Percentiles rank a stretch among this genome's conserved stretches.
Evolutionary conservation across 2,113 vertebrate genomes (phyloP).

Genomic region (Platichthys stellatus): DNA sequence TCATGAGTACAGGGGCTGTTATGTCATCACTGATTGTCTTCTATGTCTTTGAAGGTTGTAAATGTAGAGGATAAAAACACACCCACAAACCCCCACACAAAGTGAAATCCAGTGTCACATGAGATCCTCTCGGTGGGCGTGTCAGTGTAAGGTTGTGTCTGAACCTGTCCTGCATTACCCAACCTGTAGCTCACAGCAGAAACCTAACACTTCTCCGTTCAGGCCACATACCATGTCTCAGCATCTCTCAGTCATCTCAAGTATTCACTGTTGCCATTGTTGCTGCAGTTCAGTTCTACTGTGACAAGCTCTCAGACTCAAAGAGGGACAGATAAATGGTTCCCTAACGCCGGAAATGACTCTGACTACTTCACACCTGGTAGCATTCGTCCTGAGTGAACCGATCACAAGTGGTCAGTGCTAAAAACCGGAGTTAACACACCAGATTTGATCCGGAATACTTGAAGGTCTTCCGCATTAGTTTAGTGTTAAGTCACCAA

Average conservation of each 20-base stretch:
- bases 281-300: not conserved
- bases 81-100: not conserved
- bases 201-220: not conserved
- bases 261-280: constrained; percentile 18
- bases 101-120: not conserved
- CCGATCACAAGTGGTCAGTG: too few relatives aligned
- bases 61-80: not conserved
- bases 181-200: constrained; percentile 13
- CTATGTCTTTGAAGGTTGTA: not conserved
- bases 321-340: not conserved
- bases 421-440: too few relatives aligned
- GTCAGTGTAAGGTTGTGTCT: constrained; percentile 45
- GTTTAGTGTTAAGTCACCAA: too few relatives aligned
- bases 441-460: not conserved
- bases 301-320: not conserved
- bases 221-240: constrained; percentile 27
- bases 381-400: not conserved
- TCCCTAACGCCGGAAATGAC: not conserved
- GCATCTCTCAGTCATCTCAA: constrained; percentile 21
- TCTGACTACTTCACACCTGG: not conserved
- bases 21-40: not conserved
- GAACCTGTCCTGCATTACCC: constrained; percentile 53
- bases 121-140: constrained; percentile 11
- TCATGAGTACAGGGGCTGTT: not conserved
- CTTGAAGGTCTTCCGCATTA: too few relatives aligned